These are phyloP conservation scores for Corbicula japonica DNA, from an alignment of 2,888 invertebrate genomes.

Conservation along the genomic window DNA sequence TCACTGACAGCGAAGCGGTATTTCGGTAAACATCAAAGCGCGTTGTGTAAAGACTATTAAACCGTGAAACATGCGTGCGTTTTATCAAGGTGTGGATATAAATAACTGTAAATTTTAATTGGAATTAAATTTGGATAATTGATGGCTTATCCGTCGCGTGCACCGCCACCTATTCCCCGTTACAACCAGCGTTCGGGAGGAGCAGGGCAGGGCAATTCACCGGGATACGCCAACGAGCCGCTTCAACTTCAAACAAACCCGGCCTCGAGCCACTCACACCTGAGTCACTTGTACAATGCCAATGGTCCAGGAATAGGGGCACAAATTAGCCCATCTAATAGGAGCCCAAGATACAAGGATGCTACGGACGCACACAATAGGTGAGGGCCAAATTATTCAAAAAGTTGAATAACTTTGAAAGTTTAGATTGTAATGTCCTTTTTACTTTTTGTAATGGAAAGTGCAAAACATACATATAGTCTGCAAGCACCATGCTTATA, in stretches of 20 bases:
- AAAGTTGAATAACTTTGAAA: too few relatives aligned
- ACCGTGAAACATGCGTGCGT: conserved; percentile 57
- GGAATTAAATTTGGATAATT: conserved; percentile 37
- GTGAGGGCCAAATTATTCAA: too few relatives aligned
- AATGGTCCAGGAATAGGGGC: conserved; percentile 39
- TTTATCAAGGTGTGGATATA: conserved; percentile 39
- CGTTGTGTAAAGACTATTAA: conserved; percentile 30
- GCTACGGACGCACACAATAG: conserved; percentile 67
- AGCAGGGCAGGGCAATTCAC: conserved; percentile 39
- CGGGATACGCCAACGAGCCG: conserved; percentile 64
- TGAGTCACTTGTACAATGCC: conserved; percentile 53
- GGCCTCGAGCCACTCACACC: conserved; percentile 35
- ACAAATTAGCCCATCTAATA: conserved; percentile 61
- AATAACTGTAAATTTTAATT: conserved; percentile 30
- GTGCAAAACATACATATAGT: too few relatives aligned
- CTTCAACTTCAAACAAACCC: conserved; percentile 56
- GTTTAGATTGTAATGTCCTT: too few relatives aligned
- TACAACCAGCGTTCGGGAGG: conserved; percentile 47
- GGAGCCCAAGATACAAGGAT: conserved; percentile 66
- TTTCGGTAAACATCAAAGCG: conserved; percentile 53
- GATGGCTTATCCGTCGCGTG: conserved; percentile 51
- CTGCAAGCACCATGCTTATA: too few relatives aligned
- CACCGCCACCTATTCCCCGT: conserved; percentile 63
- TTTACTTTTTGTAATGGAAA: too few relatives aligned
- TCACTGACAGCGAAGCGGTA: conserved; percentile 37